Base-by-base conservation (phyloP, 2,888 invertebrate genomes). In the Aspidiotus destructor region DNA sequence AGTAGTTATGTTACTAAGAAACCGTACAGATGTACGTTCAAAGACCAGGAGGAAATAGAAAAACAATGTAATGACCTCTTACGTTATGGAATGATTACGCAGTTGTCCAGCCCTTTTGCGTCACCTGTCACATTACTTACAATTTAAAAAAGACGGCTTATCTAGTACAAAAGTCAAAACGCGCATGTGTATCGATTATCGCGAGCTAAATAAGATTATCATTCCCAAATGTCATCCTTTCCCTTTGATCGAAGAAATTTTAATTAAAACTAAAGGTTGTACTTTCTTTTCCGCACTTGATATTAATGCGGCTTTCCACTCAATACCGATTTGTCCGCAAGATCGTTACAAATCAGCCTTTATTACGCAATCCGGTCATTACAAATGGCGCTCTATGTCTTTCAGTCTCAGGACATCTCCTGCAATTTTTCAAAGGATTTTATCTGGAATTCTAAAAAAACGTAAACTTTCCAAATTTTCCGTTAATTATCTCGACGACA, bases 271-370 rank as follows among this genome's bases (percentile, higher is more conserved):
- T 8, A 72, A 72, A 72, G 74, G 76, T 63, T 76, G 75, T 62
- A 74, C 73, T 58, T 75, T 70, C 71, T 76, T 75, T 68, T 70
- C 75, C n/a, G n/a, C n/a, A n/a, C n/a, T n/a, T n/a, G n/a, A n/a
- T n/a, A n/a, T n/a, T n/a, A n/a, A n/a, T n/a, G n/a, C n/a, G n/a
- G n/a, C n/a, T n/a, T n/a, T n/a, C n/a, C n/a, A n/a, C n/a, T n/a
- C n/a, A n/a, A n/a, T n/a, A n/a, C n/a, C n/a, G n/a, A n/a, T n/a
- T n/a, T n/a, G n/a, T n/a, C n/a, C n/a, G n/a, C n/a, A n/a, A n/a
- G n/a, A n/a, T n/a, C n/a, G n/a, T n/a, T n/a, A n/a, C n/a, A n/a
- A n/a, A n/a, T n/a, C n/a, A n/a, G n/a, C n/a, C n/a, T n/a, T n/a
- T n/a, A n/a, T n/a, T n/a, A n/a, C n/a, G n/a, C n/a, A n/a, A n/a